Evolutionary conservation across 2,888 invertebrate species (phyloP), one percentile per base, ranked within the genome.

Genomic region (Oscheius sp.): DNA sequence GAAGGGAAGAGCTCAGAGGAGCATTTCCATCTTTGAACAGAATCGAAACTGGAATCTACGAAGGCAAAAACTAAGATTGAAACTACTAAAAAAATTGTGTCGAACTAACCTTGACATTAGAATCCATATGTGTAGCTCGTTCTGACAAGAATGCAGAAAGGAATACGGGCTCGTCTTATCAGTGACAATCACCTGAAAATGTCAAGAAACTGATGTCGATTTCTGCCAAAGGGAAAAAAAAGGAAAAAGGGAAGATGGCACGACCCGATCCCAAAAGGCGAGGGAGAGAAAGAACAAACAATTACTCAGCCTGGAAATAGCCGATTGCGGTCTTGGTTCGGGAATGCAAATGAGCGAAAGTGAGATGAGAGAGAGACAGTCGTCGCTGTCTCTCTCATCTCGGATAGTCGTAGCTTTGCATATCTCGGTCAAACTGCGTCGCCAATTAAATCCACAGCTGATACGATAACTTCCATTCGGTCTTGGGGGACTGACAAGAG

Each of bases 271-370:
- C 53, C 13, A 53, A 53, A 53, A 53, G 53, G 21, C 21, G 21
- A 21, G 21, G 21, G 21, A 3, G 53, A 9, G 29, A n/a, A 66
- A 32, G 66, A 66, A 66, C 53, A 66, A 66, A 66, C 66, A 66
- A 55, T 37, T 55, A 53, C 68, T 68, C 55, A 55, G 33, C 32
- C 35, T n/a, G 42, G 59, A 29, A 53, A 53, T 53, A 11, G 53
- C 21, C 35, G 53, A 35, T 35, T 53, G 55, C 37, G 68, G 33
- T 37, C 55, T 55, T 32, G 9, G 21, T 29, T n/a, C 21, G 21
- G 68, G 68, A 68, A 68, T 68, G 68, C 68, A 68, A 68, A 68
- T 68, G 68, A 55, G 68, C 51, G 68, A 68, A 68, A 68, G 68
- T 55, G 53, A 53, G 53, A 51, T 53, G 55, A 32, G 29, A 55